Evolutionary conservation across 2,113 vertebrate genomes (phyloP).

Genomic region (Tragulus kanchil): DNA sequence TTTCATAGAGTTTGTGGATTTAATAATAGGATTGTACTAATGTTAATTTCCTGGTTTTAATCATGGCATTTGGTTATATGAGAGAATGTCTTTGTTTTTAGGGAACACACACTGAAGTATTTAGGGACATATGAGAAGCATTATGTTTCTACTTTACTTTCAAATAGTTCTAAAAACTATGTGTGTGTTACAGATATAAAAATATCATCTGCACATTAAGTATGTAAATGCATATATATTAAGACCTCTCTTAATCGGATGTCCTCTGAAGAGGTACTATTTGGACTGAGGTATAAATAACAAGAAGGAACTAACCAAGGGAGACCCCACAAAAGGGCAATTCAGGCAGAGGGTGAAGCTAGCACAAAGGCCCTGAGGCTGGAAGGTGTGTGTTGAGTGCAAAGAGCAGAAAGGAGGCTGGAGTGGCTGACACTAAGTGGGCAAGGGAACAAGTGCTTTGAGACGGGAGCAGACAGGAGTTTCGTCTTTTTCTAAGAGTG

Average conservation of each 20-base stretch:
- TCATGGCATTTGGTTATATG: not conserved
- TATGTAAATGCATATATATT: not conserved
- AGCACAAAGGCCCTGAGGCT: not conserved
- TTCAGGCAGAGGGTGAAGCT: not conserved
- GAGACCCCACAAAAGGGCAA: not conserved
- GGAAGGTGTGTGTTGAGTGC: not conserved
- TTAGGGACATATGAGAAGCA: not conserved
- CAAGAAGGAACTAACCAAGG: not conserved
- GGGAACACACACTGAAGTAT: not conserved
- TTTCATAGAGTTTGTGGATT: not conserved
- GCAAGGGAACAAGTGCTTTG: not conserved
- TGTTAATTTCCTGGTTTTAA: not conserved
- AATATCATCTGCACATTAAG: not conserved
- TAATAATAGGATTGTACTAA: not conserved
- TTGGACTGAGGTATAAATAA: not conserved
- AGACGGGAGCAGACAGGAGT: not conserved
- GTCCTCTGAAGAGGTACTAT: not conserved
- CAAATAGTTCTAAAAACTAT: not conserved
- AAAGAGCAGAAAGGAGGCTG: not conserved
- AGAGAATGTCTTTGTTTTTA: slow-evolving; percentile 12
- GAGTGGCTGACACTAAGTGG: not conserved
- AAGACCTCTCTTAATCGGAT: not conserved
- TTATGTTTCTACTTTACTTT: not conserved
- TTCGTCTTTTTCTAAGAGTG: not conserved
- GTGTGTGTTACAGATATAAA: not conserved